These are phyloP conservation scores for Parazoanthus swiftii DNA, from an alignment of 92 coral and sea anemone species.

Conservation along the genomic window DNA sequence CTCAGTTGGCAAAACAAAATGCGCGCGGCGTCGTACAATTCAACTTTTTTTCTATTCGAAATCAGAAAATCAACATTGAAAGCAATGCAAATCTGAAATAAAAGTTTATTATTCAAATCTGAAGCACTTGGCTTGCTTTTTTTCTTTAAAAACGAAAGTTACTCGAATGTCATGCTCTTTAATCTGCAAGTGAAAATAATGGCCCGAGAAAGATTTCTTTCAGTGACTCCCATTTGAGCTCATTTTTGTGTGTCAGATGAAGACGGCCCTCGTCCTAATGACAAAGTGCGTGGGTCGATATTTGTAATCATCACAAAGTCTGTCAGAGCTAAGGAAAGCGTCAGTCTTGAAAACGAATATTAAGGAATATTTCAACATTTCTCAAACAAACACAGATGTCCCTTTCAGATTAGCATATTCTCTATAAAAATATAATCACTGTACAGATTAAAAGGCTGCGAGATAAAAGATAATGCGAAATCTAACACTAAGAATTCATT, in stretches of 20 bases:
- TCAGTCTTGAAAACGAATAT: conserved; percentile 28
- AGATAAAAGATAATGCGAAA: neutral
- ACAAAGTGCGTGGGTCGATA: conserved; percentile 61
- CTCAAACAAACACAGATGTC: conserved; percentile 43
- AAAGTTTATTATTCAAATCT: neutral
- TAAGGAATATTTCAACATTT: conserved; percentile 41
- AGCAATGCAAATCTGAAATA: neutral
- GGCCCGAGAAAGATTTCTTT: neutral
- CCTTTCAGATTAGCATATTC: conserved; percentile 39
- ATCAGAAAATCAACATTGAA: neutral
- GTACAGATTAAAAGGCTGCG: conserved; percentile 18
- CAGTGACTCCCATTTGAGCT: neutral
- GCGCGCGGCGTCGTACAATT: neutral
- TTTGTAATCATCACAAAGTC: conserved; percentile 27
- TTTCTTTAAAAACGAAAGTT: neutral
- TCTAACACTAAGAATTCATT: neutral
- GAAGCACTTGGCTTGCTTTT: neutral
- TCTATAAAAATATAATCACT: conserved; percentile 33
- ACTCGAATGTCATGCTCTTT: neutral
- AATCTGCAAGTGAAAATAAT: conserved; percentile 3
- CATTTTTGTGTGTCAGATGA: conserved; percentile 24
- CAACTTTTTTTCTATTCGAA: neutral
- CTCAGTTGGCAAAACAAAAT: neutral
- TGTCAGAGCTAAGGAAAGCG: conserved; percentile 32
- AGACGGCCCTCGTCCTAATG: conserved; percentile 22